Evolutionary conservation across 1,140 invertebrate genomes (phyloP).

Genomic region (Hylaeus volcanicus): DNA sequence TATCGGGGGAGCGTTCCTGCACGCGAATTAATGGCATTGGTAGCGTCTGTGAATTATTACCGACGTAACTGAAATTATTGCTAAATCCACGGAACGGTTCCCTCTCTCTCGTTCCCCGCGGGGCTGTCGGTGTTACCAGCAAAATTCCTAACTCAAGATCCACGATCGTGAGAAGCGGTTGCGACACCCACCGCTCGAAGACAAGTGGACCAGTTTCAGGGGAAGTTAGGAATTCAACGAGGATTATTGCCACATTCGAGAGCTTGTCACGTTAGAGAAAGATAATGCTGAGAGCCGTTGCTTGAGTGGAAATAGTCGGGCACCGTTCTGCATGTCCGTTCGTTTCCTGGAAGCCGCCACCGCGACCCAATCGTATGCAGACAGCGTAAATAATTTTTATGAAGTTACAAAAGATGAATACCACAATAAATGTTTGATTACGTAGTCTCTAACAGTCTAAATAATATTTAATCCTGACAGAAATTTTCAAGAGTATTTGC

Average conservation of each 20-base stretch:
- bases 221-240: constrained; percentile 22
- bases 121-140: background rate
- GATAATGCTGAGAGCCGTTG: constrained; percentile 31
- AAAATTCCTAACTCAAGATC: constrained; percentile 21
- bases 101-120: background rate
- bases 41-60: constrained; percentile 39
- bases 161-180: constrained; percentile 38
- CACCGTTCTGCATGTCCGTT: background rate
- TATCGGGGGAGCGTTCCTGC: too few relatives aligned
- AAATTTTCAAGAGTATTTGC: too few relatives aligned
- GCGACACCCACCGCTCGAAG: constrained; percentile 11
- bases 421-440: too few relatives aligned
- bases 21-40: constrained; percentile 23
- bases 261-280: background rate
- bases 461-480: too few relatives aligned
- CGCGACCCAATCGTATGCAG: background rate
- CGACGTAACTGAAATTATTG: constrained; percentile 14
- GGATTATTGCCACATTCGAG: constrained; percentile 27
- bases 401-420: too few relatives aligned
- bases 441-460: too few relatives aligned
- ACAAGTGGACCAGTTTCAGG: constrained; percentile 50
- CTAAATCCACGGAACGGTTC: constrained; percentile 1
- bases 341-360: constrained; percentile 11
- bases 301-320: constrained; percentile 5
- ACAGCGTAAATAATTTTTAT: background rate